Evolutionary conservation across 2,113 vertebrate genomes (phyloP).

Genomic region (Noctilio leporinus): DNA sequence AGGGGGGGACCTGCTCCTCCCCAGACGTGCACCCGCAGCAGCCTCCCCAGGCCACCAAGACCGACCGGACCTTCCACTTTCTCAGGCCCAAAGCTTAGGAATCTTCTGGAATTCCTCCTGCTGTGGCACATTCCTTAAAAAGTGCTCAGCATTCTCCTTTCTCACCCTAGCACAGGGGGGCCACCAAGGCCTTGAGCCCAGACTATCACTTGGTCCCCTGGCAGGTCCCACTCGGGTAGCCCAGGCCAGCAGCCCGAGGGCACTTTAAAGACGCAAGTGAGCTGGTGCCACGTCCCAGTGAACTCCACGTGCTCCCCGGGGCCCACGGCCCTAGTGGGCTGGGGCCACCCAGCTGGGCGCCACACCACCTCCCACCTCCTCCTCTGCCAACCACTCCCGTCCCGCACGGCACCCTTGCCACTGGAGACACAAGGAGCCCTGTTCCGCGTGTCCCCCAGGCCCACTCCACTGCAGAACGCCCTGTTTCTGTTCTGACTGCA

Average conservation of each 20-base stretch:
- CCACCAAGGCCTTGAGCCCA: accelerated
- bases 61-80: accelerated
- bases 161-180: not conserved
- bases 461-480: too few relatives aligned
- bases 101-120: not conserved
- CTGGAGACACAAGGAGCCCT: not conserved
- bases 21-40: accelerated
- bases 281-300: not conserved
- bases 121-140: not conserved
- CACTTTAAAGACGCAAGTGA: not conserved
- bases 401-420: not conserved
- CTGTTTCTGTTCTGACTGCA: too few relatives aligned
- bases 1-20: accelerated
- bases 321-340: accelerated
- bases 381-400: not conserved
- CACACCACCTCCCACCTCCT: not conserved
- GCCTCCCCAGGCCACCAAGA: not conserved
- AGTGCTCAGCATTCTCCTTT: accelerated
- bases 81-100: not conserved
- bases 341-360: not conserved
- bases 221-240: accelerated
- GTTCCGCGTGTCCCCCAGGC: accelerated
- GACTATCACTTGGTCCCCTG: accelerated
- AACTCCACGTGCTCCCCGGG: not conserved
- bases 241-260: not conserved